Conservation (phyloP, 1,140 invertebrate genomes). For the Cyclina sinensis region DNA sequence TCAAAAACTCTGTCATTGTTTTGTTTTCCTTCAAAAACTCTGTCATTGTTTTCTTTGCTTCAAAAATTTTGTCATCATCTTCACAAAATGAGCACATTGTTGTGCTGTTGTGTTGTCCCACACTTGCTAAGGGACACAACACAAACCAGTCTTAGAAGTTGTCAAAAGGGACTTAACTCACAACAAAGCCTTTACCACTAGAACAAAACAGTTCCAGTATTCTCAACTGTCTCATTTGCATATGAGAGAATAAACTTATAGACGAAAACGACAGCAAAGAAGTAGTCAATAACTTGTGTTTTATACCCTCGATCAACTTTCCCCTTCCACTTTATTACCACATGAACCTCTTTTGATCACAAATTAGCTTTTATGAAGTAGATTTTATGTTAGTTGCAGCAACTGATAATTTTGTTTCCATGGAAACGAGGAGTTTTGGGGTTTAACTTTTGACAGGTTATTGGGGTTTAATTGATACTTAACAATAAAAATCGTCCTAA, state of each 20-base stretch:
- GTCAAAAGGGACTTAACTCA: neutral
- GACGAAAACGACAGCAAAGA: neutral
- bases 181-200: too few species aligned
- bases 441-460: conserved; percentile 71
- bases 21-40: too few species aligned
- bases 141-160: neutral
- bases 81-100: too few species aligned
- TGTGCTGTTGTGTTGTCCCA: too few species aligned
- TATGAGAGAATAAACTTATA: neutral
- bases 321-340: conserved; percentile 55
- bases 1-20: too few species aligned
- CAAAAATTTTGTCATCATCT: too few species aligned
- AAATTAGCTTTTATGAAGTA: conserved; percentile 70
- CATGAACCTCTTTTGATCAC: conserved; percentile 63
- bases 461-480: conserved; percentile 66
- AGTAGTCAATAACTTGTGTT: conserved; percentile 50
- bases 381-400: conserved; percentile 63
- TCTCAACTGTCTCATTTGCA: conserved; percentile 6
- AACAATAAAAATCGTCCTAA: conserved; percentile 61
- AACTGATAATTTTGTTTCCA: conserved; percentile 70
- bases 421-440: conserved; percentile 61
- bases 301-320: conserved; percentile 60
- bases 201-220: neutral
- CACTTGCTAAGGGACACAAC: neutral
- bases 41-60: too few species aligned